Evolutionary conservation across 2,797 vertebrate species (phyloP).

Genomic region (Periparus ater): DNA sequence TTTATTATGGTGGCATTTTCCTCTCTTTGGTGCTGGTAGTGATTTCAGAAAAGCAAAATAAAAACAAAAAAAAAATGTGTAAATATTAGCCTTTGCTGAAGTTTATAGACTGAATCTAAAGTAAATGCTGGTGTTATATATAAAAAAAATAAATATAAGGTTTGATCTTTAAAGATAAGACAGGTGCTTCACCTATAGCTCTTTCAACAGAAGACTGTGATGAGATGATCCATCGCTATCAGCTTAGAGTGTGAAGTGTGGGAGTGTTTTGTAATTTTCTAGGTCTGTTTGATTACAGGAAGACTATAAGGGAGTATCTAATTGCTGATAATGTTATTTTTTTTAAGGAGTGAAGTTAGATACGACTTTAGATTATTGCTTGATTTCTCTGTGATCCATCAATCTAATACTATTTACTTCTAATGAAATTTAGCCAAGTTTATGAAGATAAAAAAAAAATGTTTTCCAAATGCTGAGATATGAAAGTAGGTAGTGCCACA

Average conservation of each 20-base stretch:
- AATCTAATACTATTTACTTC: background rate
- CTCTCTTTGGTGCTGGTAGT: background rate
- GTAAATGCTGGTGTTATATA: slow-evolving; percentile 53
- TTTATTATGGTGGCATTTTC: slow-evolving; percentile 26
- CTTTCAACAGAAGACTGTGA: slow-evolving; percentile 15
- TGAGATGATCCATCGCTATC: background rate
- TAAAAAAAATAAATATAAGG: slow-evolving; percentile 13
- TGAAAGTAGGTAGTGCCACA: background rate
- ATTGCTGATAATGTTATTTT: background rate
- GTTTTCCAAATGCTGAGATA: background rate
- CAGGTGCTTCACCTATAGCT: slow-evolving; percentile 34
- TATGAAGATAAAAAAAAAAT: background rate
- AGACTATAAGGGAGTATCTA: background rate
- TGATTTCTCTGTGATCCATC: background rate
- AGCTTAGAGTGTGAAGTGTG: background rate
- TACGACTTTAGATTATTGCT: background rate
- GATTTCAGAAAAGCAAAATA: slow-evolving; percentile 46
- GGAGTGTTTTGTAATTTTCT: background rate
- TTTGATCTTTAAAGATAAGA: slow-evolving; percentile 58
- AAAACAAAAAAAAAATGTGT: slow-evolving; percentile 54
- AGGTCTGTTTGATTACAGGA: background rate
- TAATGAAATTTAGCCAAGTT: background rate
- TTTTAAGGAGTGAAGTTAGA: background rate
- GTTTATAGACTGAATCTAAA: slow-evolving; percentile 57
- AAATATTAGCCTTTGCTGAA: slow-evolving; percentile 57